Percentiles rank a stretch among this genome's conserved stretches.
These are phyloP conservation scores for Euwallacea fornicatus DNA, from an alignment of 1,140 invertebrate species.

Conservation along the genomic window DNA sequence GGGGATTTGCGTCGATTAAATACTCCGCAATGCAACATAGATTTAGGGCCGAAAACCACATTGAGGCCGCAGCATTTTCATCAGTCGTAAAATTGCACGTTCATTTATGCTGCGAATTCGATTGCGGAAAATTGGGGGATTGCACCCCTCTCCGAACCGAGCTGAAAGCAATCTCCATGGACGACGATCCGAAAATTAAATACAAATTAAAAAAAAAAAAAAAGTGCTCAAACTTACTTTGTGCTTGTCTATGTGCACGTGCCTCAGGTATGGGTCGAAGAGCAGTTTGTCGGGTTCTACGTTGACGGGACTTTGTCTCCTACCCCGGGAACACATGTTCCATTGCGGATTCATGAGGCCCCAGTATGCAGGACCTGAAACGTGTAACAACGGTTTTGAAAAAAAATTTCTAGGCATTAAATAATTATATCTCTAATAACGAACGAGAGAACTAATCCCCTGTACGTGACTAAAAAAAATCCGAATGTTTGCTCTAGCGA, in stretches of 20 bases:
- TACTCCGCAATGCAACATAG: background rate
- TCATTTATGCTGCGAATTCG: conserved; percentile 11
- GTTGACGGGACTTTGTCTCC: conserved; percentile 94
- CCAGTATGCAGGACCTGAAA: conserved; percentile 92
- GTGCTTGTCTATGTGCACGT: conserved; percentile 88
- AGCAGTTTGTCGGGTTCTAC: conserved; percentile 88
- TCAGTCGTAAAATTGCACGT: conserved; percentile 15
- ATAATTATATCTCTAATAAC: no score
- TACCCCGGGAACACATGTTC: conserved; percentile 91
- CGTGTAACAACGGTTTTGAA: no score
- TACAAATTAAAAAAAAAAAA: no score
- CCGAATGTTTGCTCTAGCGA: no score
- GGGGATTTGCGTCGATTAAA: conserved; percentile 12
- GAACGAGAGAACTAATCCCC: no score
- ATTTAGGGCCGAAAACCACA: conserved; percentile 5
- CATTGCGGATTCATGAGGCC: conserved; percentile 95
- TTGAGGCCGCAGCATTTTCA: conserved; percentile 16
- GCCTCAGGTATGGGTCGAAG: conserved; percentile 91
- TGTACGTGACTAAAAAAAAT: no score
- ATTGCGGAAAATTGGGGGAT: conserved; percentile 12
- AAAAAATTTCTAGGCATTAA: no score
- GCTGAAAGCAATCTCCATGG: background rate
- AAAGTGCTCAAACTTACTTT: conserved; percentile 63
- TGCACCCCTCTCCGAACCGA: background rate
- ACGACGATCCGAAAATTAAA: no score